Evolutionary conservation across 2,113 vertebrate genomes (phyloP).

Genomic region (Pleuronectes platessa): DNA sequence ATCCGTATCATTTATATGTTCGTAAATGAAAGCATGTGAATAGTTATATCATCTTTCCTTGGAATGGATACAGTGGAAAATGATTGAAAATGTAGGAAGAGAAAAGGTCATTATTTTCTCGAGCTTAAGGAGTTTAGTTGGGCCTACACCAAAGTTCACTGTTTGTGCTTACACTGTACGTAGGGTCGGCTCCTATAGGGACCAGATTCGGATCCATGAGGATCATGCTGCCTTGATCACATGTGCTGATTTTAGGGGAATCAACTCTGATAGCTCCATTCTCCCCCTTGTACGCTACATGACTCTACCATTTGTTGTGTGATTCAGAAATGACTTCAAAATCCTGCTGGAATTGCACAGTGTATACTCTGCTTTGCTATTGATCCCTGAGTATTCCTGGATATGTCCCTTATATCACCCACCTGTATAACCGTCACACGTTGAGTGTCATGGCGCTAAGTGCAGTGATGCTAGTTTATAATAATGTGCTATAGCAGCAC

Average conservation of each 20-base stretch:
- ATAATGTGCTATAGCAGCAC: constrained; percentile 34
- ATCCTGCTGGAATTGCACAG: background rate
- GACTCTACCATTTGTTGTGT: too few species aligned
- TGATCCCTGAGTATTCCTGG: background rate
- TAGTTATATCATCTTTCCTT: constrained; percentile 22
- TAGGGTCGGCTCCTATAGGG: too few species aligned
- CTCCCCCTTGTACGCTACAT: background rate
- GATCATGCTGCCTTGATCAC: too few species aligned
- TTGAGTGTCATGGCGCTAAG: background rate
- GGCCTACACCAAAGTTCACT: too few species aligned
- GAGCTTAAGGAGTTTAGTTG: background rate
- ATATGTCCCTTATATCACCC: background rate
- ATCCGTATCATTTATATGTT: background rate
- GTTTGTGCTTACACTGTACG: too few species aligned
- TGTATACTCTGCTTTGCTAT: background rate
- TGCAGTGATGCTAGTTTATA: constrained; percentile 29
- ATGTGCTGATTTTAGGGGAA: too few species aligned
- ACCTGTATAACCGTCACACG: background rate
- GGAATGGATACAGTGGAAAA: background rate
- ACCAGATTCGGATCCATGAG: too few species aligned
- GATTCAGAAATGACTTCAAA: background rate
- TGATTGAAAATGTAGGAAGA: background rate
- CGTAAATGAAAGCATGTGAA: constrained; percentile 2
- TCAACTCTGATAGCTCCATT: background rate
- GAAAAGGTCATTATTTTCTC: constrained; percentile 1